A percentile compares a stretch with the other conserved stretches of the same genome.
Conservation (phyloP, 2,797 vertebrate genomes). For the Gymnoscopelus microlampas region DNA sequence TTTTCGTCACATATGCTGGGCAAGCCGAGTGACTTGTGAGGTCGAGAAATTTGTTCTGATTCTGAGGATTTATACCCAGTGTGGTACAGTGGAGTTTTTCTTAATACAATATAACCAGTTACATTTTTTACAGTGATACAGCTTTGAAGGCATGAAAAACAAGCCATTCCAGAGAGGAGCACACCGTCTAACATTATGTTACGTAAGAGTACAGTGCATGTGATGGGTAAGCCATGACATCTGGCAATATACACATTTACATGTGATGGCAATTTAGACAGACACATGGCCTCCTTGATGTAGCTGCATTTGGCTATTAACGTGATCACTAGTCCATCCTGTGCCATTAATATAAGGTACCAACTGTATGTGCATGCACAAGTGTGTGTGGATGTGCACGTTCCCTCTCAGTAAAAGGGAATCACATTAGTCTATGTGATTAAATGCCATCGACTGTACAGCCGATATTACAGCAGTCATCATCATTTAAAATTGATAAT, state of each 20-base stretch:
- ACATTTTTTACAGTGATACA: neutral
- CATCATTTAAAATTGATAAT: neutral
- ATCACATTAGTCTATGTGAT: neutral
- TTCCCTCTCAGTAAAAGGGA: neutral
- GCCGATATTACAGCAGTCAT: neutral
- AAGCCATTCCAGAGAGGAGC: neutral
- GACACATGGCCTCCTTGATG: no score
- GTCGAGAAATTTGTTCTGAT: no score
- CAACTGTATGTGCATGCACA: no score
- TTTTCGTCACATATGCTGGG: no score
- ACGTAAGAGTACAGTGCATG: conserved; percentile 28
- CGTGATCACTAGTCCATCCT: neutral
- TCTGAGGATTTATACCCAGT: no score
- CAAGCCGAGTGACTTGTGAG: no score
- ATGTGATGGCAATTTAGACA: no score
- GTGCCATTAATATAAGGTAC: neutral
- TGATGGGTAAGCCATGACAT: conserved; percentile 3
- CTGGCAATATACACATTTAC: no score
- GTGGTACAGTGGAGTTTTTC: no score
- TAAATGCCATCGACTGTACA: neutral
- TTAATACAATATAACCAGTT: no score
- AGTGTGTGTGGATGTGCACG: neutral
- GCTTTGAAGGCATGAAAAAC: conserved; percentile 7
- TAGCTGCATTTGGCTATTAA: neutral
- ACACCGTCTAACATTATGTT: conserved; percentile 9